Evolutionary conservation across 2,797 vertebrate species (phyloP).

Genomic region (Allochrocebus solatus): DNA sequence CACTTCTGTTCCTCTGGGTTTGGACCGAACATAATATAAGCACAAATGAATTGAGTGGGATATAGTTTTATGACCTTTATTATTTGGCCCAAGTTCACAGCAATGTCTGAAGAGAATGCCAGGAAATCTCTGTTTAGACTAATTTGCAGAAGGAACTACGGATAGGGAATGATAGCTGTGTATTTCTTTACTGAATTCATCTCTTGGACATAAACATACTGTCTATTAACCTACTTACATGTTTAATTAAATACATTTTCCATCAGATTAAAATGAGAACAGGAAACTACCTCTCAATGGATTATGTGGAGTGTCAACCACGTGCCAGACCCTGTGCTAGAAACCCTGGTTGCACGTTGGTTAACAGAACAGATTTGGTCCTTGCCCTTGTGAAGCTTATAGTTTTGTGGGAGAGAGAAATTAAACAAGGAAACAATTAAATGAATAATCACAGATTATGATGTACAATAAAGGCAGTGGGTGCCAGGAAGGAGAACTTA

Average conservation of each 20-base stretch:
- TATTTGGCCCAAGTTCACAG: conserved; percentile 55
- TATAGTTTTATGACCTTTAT: conserved; percentile 42
- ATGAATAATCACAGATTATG: not conserved
- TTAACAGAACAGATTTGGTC: not conserved
- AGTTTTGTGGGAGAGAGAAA: not conserved
- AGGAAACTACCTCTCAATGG: not conserved
- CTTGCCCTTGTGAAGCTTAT: not conserved
- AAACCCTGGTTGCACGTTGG: not conserved
- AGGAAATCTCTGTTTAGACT: conserved; percentile 70
- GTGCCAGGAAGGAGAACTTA: not conserved
- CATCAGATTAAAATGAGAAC: not conserved
- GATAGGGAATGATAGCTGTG: conserved; percentile 25
- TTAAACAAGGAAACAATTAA: not conserved
- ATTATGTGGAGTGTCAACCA: not conserved
- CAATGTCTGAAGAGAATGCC: conserved; percentile 51
- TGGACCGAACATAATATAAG: conserved; percentile 54
- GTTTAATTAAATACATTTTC: not conserved
- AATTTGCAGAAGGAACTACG: conserved; percentile 59
- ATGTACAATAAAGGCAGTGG: not conserved
- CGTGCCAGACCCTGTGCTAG: not conserved
- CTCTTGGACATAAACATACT: not conserved
- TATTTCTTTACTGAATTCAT: conserved; percentile 56
- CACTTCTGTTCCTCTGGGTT: not conserved
- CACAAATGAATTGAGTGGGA: conserved; percentile 42
- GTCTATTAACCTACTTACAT: not conserved